phyloP scores from a whole-genome alignment of 1,140 invertebrate genomes.

The Drosophila tristis region DNA sequence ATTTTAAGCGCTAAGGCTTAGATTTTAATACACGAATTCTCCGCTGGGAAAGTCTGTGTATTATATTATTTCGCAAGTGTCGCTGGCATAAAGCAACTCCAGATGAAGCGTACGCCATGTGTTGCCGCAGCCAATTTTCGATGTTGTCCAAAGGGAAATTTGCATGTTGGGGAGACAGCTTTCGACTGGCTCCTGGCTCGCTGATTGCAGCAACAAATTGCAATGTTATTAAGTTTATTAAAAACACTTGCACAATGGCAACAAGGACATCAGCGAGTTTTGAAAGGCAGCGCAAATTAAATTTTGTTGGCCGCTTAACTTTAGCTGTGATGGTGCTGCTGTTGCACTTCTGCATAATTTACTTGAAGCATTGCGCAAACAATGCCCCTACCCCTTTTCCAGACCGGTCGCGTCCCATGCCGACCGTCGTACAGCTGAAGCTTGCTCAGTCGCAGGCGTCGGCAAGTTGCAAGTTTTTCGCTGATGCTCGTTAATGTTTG shows the following conservation, averaged over 20 bases:
- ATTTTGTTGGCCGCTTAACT: constrained; percentile 76
- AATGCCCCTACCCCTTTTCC: constrained; percentile 47
- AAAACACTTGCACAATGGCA: constrained; percentile 49
- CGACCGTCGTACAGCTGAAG: constrained; percentile 14
- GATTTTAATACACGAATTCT: too few species aligned
- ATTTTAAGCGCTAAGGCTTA: too few species aligned
- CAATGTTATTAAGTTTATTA: constrained; percentile 81
- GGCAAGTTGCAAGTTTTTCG: constrained; percentile 73
- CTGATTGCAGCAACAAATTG: constrained; percentile 80
- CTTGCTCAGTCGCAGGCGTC: constrained; percentile 37
- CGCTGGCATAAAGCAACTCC: constrained; percentile 28
- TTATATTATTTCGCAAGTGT: constrained; percentile 47
- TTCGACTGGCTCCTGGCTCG: constrained; percentile 26
- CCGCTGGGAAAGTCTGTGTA: not conserved
- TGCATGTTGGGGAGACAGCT: constrained; percentile 33
- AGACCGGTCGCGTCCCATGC: not conserved
- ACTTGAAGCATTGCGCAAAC: constrained; percentile 74
- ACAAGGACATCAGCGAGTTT: constrained; percentile 47
- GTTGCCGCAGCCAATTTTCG: constrained; percentile 37
- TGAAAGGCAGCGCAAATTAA: constrained; percentile 56
- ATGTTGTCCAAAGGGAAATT: constrained; percentile 43
- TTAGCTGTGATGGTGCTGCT: constrained; percentile 42
- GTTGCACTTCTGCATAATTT: constrained; percentile 75
- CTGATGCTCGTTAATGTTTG: constrained; percentile 80
- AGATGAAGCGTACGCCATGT: constrained; percentile 73